These are phyloP conservation scores for Gallinago nigripennis DNA, from an alignment of 2,797 vertebrate species.

Conservation along the genomic window DNA sequence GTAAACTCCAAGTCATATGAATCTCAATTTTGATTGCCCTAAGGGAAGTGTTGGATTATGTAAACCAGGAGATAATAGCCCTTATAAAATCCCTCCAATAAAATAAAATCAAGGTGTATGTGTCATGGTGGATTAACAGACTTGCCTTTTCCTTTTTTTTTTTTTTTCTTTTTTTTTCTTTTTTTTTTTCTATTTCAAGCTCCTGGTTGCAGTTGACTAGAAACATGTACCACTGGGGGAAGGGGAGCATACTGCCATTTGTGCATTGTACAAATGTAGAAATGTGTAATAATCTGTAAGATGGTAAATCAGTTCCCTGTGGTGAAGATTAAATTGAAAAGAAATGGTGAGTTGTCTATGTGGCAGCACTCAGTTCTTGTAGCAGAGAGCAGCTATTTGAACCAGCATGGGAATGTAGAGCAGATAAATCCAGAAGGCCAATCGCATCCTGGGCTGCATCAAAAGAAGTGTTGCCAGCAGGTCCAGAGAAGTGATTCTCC, in stretches of 20 bases:
- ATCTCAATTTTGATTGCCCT: constrained; percentile 71
- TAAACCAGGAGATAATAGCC: constrained; percentile 79
- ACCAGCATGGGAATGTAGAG: neutral
- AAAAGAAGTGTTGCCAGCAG: too few relatives aligned
- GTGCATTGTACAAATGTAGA: neutral
- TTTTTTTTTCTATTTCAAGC: neutral
- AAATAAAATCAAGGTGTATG: constrained; percentile 76
- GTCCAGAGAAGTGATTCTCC: too few relatives aligned
- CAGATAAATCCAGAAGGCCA: neutral
- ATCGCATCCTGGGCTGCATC: too few relatives aligned
- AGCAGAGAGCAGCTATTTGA: neutral
- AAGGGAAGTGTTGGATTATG: constrained; percentile 79
- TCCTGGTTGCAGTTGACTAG: constrained; percentile 37
- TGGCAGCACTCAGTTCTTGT: neutral
- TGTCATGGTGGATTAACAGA: constrained; percentile 72
- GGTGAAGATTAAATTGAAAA: neutral
- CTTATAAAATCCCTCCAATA: constrained; percentile 78
- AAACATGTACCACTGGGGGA: neutral
- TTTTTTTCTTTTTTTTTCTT: neutral
- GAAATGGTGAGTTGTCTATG: neutral
- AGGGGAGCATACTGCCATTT: neutral
- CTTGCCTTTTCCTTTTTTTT: constrained; percentile 24
- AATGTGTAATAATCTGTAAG: neutral
- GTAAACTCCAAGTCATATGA: constrained; percentile 70
- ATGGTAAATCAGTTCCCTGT: neutral